These are phyloP conservation scores for Oedothorax gibbosus DNA, from an alignment of 1,140 invertebrate species.

Conservation along the genomic window DNA sequence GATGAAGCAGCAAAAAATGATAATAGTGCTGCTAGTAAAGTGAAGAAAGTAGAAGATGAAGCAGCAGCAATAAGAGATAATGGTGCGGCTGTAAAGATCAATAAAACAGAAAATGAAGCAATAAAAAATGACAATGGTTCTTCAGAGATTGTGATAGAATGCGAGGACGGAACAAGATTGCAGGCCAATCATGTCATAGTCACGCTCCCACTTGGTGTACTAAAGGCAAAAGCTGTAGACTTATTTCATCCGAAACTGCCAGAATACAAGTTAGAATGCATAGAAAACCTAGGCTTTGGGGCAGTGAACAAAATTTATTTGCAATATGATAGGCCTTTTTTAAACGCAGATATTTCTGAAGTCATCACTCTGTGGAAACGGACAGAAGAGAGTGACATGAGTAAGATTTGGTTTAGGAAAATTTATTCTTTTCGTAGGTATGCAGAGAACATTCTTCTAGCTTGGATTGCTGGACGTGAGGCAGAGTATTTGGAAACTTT, in stretches of 20 bases:
- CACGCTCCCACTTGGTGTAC: slow-evolving; percentile 90
- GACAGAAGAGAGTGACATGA: slow-evolving; percentile 68
- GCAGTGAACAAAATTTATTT: slow-evolving; percentile 95
- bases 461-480: slow-evolving; percentile 81
- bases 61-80: too few relatives aligned
- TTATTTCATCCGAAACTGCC: slow-evolving; percentile 88
- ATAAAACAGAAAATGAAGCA: not conserved
- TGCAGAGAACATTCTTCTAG: slow-evolving; percentile 71
- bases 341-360: slow-evolving; percentile 83
- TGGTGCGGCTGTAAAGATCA: too few relatives aligned
- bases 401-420: slow-evolving; percentile 82
- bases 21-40: slow-evolving; percentile 21
- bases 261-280: slow-evolving; percentile 84
- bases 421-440: slow-evolving; percentile 91
- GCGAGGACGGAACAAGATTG: slow-evolving; percentile 79
- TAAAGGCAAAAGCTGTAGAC: slow-evolving; percentile 80
- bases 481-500: slow-evolving; percentile 82
- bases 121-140: not conserved
- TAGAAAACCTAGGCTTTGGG: slow-evolving; percentile 88
- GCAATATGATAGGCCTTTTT: slow-evolving; percentile 86
- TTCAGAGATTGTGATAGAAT: slow-evolving; percentile 68
- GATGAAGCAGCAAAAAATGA: not conserved
- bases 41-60: not conserved
- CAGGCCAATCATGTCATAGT: slow-evolving; percentile 89
- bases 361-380: slow-evolving; percentile 83